These are phyloP conservation scores for Clistopyga incitator DNA, from an alignment of 2,888 invertebrate genomes.

Conservation along the genomic window DNA sequence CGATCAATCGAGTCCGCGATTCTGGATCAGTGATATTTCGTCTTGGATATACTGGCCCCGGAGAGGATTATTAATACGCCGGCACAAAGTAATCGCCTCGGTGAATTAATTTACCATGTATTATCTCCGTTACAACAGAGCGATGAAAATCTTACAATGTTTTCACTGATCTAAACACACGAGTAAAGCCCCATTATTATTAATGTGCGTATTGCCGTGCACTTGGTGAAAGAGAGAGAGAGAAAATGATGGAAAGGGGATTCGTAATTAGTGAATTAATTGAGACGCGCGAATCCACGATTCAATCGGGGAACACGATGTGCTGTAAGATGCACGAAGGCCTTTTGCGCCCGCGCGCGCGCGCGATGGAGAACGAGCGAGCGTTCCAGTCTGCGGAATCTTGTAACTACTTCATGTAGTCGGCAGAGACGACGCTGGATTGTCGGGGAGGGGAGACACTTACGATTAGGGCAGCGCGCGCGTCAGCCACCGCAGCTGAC, in stretches of 20 bases:
- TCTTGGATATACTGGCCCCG: not conserved
- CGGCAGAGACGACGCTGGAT: conserved; percentile 56
- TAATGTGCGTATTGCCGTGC: not conserved
- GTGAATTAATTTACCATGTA: conserved; percentile 58
- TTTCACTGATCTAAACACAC: conserved; percentile 49
- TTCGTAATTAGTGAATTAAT: conserved; percentile 63
- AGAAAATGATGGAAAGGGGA: not conserved
- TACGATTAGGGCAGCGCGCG: conserved; percentile 57
- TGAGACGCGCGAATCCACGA: conserved; percentile 62
- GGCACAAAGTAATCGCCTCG: conserved; percentile 6
- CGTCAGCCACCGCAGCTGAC: conserved; percentile 45
- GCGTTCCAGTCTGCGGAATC: conserved; percentile 65
- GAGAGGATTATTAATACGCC: conserved; percentile 23
- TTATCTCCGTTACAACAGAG: conserved; percentile 15
- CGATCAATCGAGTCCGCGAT: not conserved
- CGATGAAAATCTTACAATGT: conserved; percentile 63
- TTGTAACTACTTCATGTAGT: conserved; percentile 60
- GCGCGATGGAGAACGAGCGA: conserved; percentile 41
- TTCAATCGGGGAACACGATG: conserved; percentile 54
- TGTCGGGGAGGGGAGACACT: conserved; percentile 42
- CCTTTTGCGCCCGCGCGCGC: no score
- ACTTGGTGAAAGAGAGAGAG: not conserved
- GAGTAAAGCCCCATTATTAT: conserved; percentile 22
- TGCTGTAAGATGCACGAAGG: conserved; percentile 17
- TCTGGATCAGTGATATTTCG: conserved; percentile 5